Evolutionary conservation across 2,888 invertebrate genomes (phyloP), one percentile per base, ranked within the genome.

Genomic region (Cyrtodaria siliqua): DNA sequence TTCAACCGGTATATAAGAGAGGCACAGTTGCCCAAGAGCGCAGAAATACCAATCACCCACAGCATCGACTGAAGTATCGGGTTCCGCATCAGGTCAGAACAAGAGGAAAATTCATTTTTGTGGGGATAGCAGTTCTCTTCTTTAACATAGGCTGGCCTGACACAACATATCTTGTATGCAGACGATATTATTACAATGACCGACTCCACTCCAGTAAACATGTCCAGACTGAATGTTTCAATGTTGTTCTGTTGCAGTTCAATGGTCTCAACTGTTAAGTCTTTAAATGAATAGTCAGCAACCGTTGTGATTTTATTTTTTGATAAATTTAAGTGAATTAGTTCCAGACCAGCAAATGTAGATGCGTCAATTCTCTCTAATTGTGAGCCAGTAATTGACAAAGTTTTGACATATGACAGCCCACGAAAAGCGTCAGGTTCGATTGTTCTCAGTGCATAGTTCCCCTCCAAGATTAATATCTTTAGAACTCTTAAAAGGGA

Each of bases 81-180:
- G 18, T 79, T 71, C 24, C 74, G 50, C 60, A 86, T 68, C n/a
- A 86, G 57, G 40, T 86, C 82, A n/a, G 68, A 68, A 64, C 86
- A 86, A 1, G 85, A 84, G n/a, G 86, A 83, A 53, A 86, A 78
- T 40, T 56, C 68, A 47, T 79, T 75, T 16, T 79, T 78, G 20
- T 81, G 33, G 1, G 82, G 78, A 33, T 57, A 40, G 42, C 84
- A 84, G 52, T 71, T 60, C 12, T 73, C 29, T 12, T 57, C 66
- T 4, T 38, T n/a, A 2, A 76, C 59, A 9, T 42, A 23, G 14
- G 16, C 14, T 1, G 80, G 80, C 18, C 62, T 64, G 2, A 73
- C 29, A 40, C 77, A 83, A 59, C 78, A 74, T 20, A 72, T 69
- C n/a, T 57, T 50, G 44, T 69, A 75, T 12, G 60, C 33, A 40